Conservation (phyloP, 2,888 invertebrate species). For the Sepioteuthis lessoniana region DNA sequence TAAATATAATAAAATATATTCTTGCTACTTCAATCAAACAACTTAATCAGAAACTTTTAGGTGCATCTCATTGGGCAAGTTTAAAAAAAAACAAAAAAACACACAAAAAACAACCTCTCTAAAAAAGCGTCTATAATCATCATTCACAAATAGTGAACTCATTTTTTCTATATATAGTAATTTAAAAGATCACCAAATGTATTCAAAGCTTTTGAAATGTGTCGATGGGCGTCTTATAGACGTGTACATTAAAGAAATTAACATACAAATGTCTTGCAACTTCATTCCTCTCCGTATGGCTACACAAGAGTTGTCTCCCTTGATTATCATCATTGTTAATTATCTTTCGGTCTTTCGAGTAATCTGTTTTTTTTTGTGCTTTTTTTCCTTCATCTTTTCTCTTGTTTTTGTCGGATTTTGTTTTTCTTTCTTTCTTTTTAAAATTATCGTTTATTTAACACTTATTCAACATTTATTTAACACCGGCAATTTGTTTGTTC, state of each 20-base stretch:
- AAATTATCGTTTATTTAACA: neutral
- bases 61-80: too few relatives aligned
- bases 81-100: too few relatives aligned
- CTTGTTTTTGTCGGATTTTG: too few relatives aligned
- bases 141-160: neutral
- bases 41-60: too few relatives aligned
- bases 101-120: too few relatives aligned
- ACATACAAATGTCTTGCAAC: neutral
- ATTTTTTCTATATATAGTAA: neutral
- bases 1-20: too few relatives aligned
- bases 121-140: neutral
- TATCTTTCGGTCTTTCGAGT: neutral
- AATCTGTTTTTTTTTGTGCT: neutral
- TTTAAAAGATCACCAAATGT: too few relatives aligned
- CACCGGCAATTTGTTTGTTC: neutral
- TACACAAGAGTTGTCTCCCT: neutral
- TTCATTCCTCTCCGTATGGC: neutral
- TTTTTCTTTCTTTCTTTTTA: neutral
- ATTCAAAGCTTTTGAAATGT: neutral
- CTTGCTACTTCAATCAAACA: too few relatives aligned
- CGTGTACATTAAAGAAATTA: neutral
- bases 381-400: neutral
- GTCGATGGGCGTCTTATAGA: neutral
- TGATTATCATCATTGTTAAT: neutral
- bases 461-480: neutral